A percentile compares a stretch with the other conserved stretches of the same genome.
Evolutionary conservation across 2,113 vertebrate species (phyloP).

Genomic region (Misgurnus anguillicaudatus): DNA sequence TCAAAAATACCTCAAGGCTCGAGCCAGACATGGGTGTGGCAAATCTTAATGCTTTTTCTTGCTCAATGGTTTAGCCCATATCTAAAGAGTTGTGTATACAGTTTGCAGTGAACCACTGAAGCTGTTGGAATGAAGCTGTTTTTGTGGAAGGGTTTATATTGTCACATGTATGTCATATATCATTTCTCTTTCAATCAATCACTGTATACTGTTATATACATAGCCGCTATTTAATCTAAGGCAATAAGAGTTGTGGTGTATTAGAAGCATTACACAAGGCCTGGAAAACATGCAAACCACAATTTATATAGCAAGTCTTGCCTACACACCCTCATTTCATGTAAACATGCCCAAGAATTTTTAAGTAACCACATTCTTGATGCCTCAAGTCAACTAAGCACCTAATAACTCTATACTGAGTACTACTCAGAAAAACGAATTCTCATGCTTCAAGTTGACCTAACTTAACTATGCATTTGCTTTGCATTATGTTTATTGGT

Average conservation of each 20-base stretch:
- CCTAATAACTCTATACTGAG: not conserved
- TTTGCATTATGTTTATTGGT: constrained; percentile 30
- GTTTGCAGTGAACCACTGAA: constrained; percentile 24
- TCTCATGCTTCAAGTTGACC: constrained; percentile 9
- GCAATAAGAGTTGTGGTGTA: not conserved
- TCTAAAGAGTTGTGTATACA: constrained; percentile 14
- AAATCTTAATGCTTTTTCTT: constrained; percentile 14
- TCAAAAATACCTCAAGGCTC: not conserved
- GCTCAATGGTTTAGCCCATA: not conserved
- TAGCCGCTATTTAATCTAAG: constrained; percentile 2
- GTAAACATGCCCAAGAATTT: not conserved
- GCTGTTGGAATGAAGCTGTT: not conserved
- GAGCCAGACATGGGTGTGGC: not conserved
- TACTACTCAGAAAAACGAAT: not conserved
- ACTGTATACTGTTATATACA: not conserved
- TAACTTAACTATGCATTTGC: constrained; percentile 24
- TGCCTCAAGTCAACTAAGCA: not conserved
- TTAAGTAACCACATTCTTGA: not conserved
- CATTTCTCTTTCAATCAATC: constrained; percentile 11
- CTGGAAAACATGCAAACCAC: not conserved
- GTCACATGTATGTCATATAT: not conserved
- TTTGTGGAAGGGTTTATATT: constrained; percentile 7
- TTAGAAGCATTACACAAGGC: constrained; percentile 10
- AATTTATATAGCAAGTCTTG: not conserved
- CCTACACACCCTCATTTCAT: not conserved